Evolutionary conservation across 2,113 vertebrate genomes (phyloP), one percentile per base, ranked within the genome.

Genomic region (Carollia perspicillata): DNA sequence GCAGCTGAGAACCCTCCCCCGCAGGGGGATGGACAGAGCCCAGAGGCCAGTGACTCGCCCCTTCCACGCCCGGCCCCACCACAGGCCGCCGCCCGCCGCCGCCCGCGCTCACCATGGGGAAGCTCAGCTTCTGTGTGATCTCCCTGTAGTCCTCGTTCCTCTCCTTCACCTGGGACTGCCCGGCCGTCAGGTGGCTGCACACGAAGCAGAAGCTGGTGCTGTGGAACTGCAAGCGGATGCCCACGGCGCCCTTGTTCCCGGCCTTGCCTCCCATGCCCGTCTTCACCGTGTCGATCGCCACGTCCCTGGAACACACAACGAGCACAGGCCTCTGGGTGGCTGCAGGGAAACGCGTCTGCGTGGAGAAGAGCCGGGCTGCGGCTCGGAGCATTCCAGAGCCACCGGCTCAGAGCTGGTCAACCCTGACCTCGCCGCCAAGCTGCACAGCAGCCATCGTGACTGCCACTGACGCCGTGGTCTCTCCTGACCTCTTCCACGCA

Each of bases 241-340:
- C 99, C 65, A 99, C 99, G 58, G 98, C 99, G 0, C 99, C 99
- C 96, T 99, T 99, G 97, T 99, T 99, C 5, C 99, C 99, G 5
- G 99, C 97, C 98, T 99, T 99, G 28, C 99, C 99, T 79, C 99
- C 98, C 99, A 99, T 98, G 93, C 99, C 99, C 0, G 99, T 99
- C 98, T 99, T 99, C 97, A 99, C 99, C 0, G 98, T 98, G 97
- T 99, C 98, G 7, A 99, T 68, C n/a, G 99, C 99, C 97, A 99
- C 97, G 6, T 99, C 98, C 97, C 99, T 99, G 97, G 16, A 96
- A 97, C 18, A 16, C 35, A 96, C 60, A 89, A 77, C 0, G 5
- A 2, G n/a, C 90, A 94, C 14, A 0, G 1, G 37, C 37, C 37
- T 51, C 33, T 37, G 20, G 22, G 68, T 5, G 11, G 51, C 91